Conservation (phyloP, 2,888 invertebrate genomes). For the Pandemis heparana region DNA sequence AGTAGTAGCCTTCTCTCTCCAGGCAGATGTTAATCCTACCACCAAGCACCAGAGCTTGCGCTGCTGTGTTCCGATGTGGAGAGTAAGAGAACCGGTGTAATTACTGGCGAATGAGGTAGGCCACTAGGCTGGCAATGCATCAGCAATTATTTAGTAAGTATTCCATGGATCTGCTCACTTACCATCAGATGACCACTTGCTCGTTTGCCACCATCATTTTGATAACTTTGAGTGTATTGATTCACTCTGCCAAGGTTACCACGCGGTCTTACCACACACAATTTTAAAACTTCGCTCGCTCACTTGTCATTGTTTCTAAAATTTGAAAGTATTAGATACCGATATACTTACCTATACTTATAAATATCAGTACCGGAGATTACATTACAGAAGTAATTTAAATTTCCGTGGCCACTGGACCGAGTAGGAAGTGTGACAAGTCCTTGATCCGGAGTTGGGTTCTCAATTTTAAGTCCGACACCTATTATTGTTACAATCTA, state of each 20-base stretch:
- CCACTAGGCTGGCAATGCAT: too few relatives aligned
- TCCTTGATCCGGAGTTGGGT: slow-evolving; percentile 32
- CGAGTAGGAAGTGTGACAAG: slow-evolving; percentile 30
- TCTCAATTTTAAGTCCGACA: slow-evolving; percentile 31
- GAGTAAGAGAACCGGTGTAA: too few relatives aligned
- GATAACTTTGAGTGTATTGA: background rate
- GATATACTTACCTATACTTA: background rate
- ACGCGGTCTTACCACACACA: background rate
- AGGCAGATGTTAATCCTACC: too few relatives aligned
- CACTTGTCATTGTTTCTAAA: background rate
- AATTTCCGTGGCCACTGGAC: slow-evolving; percentile 33
- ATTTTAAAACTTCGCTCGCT: background rate
- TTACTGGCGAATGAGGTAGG: too few relatives aligned
- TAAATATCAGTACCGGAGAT: slow-evolving; percentile 20
- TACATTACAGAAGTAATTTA: slow-evolving; percentile 32
- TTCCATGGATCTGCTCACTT: too few relatives aligned
- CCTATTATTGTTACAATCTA: slow-evolving; percentile 13
- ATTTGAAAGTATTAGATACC: slow-evolving; percentile 1
- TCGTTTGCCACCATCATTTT: too few relatives aligned
- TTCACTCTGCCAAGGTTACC: background rate
- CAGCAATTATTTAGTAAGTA: too few relatives aligned
- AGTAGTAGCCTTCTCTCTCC: too few relatives aligned
- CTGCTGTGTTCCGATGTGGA: too few relatives aligned
- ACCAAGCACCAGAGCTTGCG: too few relatives aligned
- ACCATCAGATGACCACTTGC: too few relatives aligned